phyloP scores from a whole-genome alignment of 37 sponge, comb jelly and placozoan species.

The Dysidea cf. avara region DNA sequence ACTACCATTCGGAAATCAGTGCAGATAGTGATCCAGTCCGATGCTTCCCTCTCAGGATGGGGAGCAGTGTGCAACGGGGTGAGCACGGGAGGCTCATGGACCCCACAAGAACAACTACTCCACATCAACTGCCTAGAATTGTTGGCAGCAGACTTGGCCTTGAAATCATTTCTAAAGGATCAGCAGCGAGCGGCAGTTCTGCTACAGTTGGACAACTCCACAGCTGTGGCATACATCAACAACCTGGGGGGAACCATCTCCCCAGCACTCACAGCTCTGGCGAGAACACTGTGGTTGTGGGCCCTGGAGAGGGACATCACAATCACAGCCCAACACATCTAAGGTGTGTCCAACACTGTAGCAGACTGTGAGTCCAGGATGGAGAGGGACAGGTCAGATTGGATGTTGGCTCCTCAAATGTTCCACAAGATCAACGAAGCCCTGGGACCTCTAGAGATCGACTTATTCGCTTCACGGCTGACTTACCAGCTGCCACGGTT shows the following conservation, averaged over 20 bases:
- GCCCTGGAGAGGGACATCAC: background rate
- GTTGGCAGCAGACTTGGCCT: conserved; percentile 8
- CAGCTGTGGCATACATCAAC: conserved; percentile 23
- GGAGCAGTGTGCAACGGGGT: conserved; percentile 7
- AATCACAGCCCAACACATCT: conserved; percentile 8
- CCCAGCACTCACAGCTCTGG: background rate
- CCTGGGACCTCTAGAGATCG: too few species aligned
- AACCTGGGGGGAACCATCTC: conserved; percentile 9
- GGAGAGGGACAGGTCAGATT: too few species aligned
- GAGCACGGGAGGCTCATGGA: conserved; percentile 33
- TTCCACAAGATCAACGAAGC: too few species aligned
- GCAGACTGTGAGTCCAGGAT: too few species aligned
- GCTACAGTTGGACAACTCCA: conserved; percentile 10
- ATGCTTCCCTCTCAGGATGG: conserved; percentile 29
- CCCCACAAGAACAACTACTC: too few species aligned
- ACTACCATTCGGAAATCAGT: background rate
- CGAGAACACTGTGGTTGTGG: conserved; percentile 10
- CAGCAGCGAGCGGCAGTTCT: background rate
- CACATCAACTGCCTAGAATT: conserved; percentile 29
- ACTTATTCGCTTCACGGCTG: too few species aligned
- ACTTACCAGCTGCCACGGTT: too few species aligned
- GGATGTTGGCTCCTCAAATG: too few species aligned
- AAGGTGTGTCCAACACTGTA: conserved; percentile 9
- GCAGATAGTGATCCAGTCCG: conserved; percentile 5
- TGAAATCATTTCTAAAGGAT: background rate